Conservation (phyloP, 2,113 vertebrate species). For the Madoqua kirkii region DNA sequence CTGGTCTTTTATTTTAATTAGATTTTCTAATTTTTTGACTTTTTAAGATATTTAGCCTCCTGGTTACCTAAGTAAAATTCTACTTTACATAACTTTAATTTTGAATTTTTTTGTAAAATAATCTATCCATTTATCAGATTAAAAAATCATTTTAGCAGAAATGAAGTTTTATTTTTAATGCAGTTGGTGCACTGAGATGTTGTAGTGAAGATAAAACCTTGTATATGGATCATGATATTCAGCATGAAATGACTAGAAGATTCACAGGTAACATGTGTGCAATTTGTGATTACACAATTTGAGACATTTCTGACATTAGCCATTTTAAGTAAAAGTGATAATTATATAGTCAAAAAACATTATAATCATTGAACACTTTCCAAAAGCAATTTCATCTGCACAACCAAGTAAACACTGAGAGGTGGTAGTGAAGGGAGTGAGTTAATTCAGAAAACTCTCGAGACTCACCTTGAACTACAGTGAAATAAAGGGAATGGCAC, state of each 20-base stretch:
- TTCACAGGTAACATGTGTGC: neutral
- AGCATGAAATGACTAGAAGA: neutral
- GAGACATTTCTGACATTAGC: neutral
- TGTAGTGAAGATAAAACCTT: neutral
- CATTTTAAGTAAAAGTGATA: neutral
- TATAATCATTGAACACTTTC: neutral
- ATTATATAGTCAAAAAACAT: neutral
- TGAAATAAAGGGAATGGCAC: neutral
- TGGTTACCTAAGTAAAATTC: neutral
- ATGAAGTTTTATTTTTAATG: neutral
- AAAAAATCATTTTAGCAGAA: neutral
- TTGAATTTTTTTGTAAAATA: neutral
- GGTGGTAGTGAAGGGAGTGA: neutral
- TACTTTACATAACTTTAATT: neutral
- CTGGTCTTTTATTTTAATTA: neutral
- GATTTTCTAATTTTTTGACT: neutral
- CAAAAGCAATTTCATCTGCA: neutral
- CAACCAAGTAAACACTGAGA: neutral
- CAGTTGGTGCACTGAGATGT: fast-evolving
- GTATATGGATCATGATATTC: neutral
- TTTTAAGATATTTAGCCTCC: neutral
- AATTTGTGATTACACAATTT: neutral
- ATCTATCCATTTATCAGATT: neutral
- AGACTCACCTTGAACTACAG: neutral
- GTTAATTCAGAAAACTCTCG: neutral